Conservation (phyloP, 1,140 invertebrate species). For the Trichonephila clavipes region DNA sequence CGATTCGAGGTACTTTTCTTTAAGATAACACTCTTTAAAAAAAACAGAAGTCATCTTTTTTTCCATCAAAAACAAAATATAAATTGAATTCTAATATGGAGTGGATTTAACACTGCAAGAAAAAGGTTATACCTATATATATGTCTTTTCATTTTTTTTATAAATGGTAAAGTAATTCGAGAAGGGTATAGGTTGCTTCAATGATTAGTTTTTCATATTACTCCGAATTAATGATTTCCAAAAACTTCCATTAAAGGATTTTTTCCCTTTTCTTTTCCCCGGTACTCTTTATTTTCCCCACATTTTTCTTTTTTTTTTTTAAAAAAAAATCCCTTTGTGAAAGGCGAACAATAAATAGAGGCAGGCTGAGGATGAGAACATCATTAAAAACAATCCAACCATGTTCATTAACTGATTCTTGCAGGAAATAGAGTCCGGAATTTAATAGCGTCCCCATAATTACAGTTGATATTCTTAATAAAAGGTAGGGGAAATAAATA, state of each 20-base stretch:
- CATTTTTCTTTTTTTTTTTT: not conserved
- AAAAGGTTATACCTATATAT: not conserved
- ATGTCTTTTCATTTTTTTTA: not conserved
- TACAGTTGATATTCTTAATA: constrained; percentile 2
- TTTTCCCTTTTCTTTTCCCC: not conserved
- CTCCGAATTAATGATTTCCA: not conserved
- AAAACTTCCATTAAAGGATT: constrained; percentile 2
- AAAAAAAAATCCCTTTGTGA: not conserved
- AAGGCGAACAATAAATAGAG: too few relatives aligned
- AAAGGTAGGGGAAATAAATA: not conserved
- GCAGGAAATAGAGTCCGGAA: not conserved
- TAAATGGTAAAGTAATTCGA: not conserved
- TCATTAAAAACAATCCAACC: constrained; percentile 12
- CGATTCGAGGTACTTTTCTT: too few relatives aligned
- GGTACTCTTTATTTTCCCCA: not conserved
- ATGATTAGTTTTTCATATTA: constrained; percentile 10
- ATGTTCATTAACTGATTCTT: not conserved
- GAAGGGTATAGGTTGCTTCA: not conserved
- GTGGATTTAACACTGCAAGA: not conserved
- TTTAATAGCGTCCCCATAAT: constrained; percentile 6
- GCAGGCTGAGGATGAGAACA: not conserved
- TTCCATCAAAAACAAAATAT: not conserved
- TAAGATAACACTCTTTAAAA: too few relatives aligned
- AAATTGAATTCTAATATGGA: not conserved
- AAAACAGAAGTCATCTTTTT: too few relatives aligned